These are phyloP conservation scores for Lerema accius DNA, from an alignment of 1,140 invertebrate genomes.

Conservation along the genomic window DNA sequence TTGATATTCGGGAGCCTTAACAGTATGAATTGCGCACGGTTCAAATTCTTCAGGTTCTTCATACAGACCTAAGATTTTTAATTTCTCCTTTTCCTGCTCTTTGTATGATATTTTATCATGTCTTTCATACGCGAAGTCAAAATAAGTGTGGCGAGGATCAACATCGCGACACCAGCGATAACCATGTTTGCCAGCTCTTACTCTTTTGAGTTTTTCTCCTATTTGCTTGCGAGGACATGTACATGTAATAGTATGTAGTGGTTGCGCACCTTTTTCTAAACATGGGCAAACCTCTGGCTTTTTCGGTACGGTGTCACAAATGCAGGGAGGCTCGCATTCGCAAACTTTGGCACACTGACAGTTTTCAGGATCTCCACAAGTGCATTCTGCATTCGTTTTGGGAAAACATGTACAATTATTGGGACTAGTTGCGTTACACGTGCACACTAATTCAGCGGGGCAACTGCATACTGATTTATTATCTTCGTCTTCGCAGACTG, in stretches of 20 bases:
- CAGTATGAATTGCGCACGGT: constrained; percentile 43
- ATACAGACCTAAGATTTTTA: constrained; percentile 65
- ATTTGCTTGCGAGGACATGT: constrained; percentile 48
- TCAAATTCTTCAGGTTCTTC: constrained; percentile 45
- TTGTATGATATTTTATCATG: constrained; percentile 64
- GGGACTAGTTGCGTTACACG: constrained; percentile 44
- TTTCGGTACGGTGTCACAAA: constrained; percentile 53
- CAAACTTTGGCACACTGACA: constrained; percentile 63
- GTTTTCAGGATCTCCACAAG: constrained; percentile 63
- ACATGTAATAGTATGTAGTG: constrained; percentile 43
- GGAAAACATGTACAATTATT: constrained; percentile 60
- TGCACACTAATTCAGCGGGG: constrained; percentile 46
- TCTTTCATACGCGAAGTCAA: constrained; percentile 64
- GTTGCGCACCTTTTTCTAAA: constrained; percentile 41
- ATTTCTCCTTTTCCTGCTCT: constrained; percentile 48
- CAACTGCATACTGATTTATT: constrained; percentile 60
- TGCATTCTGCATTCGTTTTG: constrained; percentile 48
- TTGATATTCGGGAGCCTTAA: constrained; percentile 50
- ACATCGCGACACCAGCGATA: constrained; percentile 73
- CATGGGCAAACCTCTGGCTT: constrained; percentile 58
- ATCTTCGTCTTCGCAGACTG: constrained; percentile 45
- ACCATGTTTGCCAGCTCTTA: constrained; percentile 65
- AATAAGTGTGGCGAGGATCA: constrained; percentile 70
- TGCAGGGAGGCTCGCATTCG: constrained; percentile 58
- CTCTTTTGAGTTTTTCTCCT: constrained; percentile 54